These are phyloP conservation scores for Oligia fasciuncula DNA, from an alignment of 2,888 invertebrate species.

Conservation along the genomic window DNA sequence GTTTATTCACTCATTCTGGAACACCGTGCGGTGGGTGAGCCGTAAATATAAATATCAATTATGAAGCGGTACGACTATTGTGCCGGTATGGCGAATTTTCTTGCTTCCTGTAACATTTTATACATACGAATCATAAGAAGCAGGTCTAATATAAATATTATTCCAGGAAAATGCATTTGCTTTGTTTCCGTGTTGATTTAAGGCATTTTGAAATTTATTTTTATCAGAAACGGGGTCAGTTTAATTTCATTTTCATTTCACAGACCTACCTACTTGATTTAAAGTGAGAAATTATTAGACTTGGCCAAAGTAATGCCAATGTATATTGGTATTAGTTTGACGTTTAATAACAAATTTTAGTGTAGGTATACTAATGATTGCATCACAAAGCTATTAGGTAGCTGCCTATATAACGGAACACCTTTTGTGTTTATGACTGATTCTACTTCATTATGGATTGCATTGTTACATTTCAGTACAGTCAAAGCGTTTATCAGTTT, in stretches of 20 bases:
- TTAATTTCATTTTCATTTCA: neutral
- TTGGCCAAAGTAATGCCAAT: neutral
- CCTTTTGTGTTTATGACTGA: slow-evolving; percentile 8
- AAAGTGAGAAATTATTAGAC: neutral
- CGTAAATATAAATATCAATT: slow-evolving; percentile 73
- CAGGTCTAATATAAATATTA: neutral
- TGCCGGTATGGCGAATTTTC: neutral
- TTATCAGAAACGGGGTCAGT: neutral
- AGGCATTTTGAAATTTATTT: slow-evolving; percentile 1
- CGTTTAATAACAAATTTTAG: neutral
- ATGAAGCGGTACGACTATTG: slow-evolving; percentile 41
- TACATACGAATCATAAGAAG: too few relatives aligned
- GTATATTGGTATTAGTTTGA: neutral
- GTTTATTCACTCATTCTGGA: slow-evolving; percentile 79
- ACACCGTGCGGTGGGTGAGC: slow-evolving; percentile 57
- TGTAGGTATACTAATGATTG: neutral
- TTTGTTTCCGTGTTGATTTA: slow-evolving; percentile 25
- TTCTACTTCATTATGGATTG: slow-evolving; percentile 11
- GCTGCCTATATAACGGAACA: neutral
- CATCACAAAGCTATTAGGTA: neutral
- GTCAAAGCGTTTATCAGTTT: slow-evolving; percentile 27
- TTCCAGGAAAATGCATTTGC: slow-evolving; percentile 36
- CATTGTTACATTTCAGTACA: slow-evolving; percentile 16
- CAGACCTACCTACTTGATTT: neutral
- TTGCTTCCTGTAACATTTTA: too few relatives aligned